A percentile compares a stretch with the other conserved stretches of the same genome.
These are phyloP conservation scores for Myotis davidii DNA, from an alignment of 2,113 vertebrate genomes.

Conservation along the genomic window DNA sequence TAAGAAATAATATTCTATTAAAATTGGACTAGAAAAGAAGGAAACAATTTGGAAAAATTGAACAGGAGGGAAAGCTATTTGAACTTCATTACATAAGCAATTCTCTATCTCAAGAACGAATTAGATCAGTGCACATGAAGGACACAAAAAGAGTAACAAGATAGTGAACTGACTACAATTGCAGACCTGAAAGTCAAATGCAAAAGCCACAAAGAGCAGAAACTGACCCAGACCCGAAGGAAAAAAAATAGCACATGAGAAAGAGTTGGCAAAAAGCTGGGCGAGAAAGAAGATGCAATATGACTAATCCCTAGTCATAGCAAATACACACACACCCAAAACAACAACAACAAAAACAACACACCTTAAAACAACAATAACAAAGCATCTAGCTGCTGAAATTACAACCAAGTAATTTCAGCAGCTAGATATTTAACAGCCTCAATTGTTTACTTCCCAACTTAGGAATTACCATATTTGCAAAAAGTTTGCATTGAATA, in stretches of 20 bases:
- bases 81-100: slow-evolving; percentile 22
- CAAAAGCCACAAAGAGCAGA: slow-evolving; percentile 27
- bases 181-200: slow-evolving; percentile 32
- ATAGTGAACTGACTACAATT: slow-evolving; percentile 1
- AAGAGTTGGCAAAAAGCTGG: not conserved
- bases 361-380: not conserved
- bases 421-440: not conserved
- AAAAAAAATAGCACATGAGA: slow-evolving; percentile 41
- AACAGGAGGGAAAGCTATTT: not conserved
- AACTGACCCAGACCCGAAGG: not conserved
- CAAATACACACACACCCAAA: not conserved
- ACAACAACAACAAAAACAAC: not conserved
- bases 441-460: not conserved
- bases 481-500: not conserved
- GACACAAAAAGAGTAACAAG: slow-evolving; percentile 35
- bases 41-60: not conserved
- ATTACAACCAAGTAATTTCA: not conserved
- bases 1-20: not conserved
- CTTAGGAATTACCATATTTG: not conserved
- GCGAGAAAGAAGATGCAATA: not conserved
- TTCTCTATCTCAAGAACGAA: slow-evolving; percentile 24
- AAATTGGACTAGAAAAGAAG: slow-evolving; percentile 13
- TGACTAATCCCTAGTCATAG: not conserved
- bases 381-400: slow-evolving; percentile 12
- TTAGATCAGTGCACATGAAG: not conserved